A percentile compares a stretch with the other conserved stretches of the same genome.
These are phyloP conservation scores for Tiliqua scincoides DNA, from an alignment of 2,113 vertebrate genomes.

Conservation along the genomic window DNA sequence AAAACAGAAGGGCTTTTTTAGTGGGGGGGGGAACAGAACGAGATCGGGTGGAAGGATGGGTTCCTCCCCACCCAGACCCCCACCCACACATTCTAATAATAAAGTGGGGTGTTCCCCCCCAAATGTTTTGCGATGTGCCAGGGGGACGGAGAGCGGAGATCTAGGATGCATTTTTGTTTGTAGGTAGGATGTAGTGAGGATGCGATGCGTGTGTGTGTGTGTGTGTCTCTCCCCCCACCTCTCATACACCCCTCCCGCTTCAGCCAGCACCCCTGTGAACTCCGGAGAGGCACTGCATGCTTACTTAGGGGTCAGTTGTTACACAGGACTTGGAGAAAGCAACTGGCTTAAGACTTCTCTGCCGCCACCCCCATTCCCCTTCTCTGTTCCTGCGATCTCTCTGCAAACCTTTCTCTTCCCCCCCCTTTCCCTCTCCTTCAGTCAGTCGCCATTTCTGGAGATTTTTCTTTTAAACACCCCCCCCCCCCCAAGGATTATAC, in stretches of 20 bases:
- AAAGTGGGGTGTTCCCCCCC: too few relatives aligned
- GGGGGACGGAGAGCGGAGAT: background rate
- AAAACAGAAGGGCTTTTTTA: slow-evolving; percentile 18
- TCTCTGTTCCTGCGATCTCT: background rate
- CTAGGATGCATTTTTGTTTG: background rate
- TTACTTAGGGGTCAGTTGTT: slow-evolving; percentile 69
- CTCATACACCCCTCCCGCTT: slow-evolving; percentile 48
- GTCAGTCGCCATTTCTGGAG: slow-evolving; percentile 75
- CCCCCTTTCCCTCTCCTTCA: slow-evolving; percentile 30
- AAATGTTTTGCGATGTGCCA: background rate
- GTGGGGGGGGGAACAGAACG: background rate
- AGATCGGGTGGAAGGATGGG: background rate
- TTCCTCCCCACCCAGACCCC: background rate
- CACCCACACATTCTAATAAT: background rate
- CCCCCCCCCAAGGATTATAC: slow-evolving; percentile 7
- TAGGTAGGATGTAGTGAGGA: slow-evolving; percentile 7
- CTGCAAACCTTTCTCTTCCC: background rate
- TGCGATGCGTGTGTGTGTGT: background rate
- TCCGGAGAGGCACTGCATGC: slow-evolving; percentile 68
- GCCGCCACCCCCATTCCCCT: background rate
- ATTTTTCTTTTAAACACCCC: slow-evolving; percentile 3
- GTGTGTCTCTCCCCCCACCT: slow-evolving; percentile 10
- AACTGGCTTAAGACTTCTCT: slow-evolving; percentile 51
- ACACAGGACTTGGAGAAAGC: slow-evolving; percentile 67
- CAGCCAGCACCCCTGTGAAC: slow-evolving; percentile 53